Evolutionary conservation across 2,113 vertebrate species (phyloP), one percentile per base, ranked within the genome.

Genomic region (Crypturellus undulatus): DNA sequence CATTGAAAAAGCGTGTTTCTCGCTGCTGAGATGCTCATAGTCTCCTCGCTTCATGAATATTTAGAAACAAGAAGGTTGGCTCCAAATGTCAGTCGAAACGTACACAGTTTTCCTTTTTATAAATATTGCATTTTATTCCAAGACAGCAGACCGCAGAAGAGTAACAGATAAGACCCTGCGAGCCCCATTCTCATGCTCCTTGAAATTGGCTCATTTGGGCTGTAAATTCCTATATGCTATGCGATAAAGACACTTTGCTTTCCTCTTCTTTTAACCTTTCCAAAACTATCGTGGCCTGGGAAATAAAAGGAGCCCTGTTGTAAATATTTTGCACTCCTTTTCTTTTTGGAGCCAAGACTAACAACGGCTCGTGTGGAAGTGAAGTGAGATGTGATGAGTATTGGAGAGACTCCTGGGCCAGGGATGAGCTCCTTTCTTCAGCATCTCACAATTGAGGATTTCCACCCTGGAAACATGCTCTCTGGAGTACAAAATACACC

Each of bases 1-100:
- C 72, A 68, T 40, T 4, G 69, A 42, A 70, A 62, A 42, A 89
- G 60, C 9, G 81, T 76, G 92, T 60, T 52, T 67, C 92, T 84
- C 0, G 6, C 81, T 88, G 87, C 3, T 2, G 81, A 81, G 67
- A 62, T 0, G 12, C 85, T 91, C 68, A 63, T 70, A 85, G 69
- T 87, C 69, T 83, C 8, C 68, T 93, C 80, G 56, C 90, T 83
- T 95, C 94, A 96, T 97, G 90, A 97, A 97, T 96, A 96, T 96
- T 97, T 95, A 96, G 78, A 60, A 93, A 93, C 85, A 85, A 90
- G 84, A 71, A 92, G 67, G 79, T 68, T 95, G 93, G 65, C 76
- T 96, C 73, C 85, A 77, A 94, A 89, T 91, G 79, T 79, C 95
- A 94, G 65, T 90, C 75, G 86, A 54, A 94, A 96, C 71, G 92